Percentiles rank a stretch among this genome's conserved stretches.
These are phyloP conservation scores for Drosophila buzzatii DNA, from an alignment of 2,888 invertebrate species.

Conservation along the genomic window DNA sequence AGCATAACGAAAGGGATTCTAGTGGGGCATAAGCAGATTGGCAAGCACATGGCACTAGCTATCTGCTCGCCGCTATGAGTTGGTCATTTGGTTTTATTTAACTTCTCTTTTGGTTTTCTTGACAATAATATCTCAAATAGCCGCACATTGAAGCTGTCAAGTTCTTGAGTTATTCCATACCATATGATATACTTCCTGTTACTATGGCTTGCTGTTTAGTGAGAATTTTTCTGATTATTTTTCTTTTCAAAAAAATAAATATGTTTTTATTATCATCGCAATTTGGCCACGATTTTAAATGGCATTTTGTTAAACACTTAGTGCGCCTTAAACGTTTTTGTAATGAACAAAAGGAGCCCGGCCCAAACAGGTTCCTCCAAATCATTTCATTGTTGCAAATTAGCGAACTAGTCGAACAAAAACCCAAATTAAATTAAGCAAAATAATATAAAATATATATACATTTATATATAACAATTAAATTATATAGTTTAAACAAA, in stretches of 20 bases:
- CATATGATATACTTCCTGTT: slow-evolving; percentile 56
- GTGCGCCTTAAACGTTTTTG: slow-evolving; percentile 76
- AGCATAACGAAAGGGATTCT: not conserved
- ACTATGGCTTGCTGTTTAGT: slow-evolving; percentile 78
- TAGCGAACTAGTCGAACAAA: slow-evolving; percentile 53
- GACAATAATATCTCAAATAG: slow-evolving; percentile 42
- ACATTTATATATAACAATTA: slow-evolving; percentile 25
- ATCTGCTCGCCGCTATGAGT: slow-evolving; percentile 25
- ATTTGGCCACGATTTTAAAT: slow-evolving; percentile 61
- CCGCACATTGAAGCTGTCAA: slow-evolving; percentile 53
- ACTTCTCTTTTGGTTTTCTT: not conserved
- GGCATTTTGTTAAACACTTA: slow-evolving; percentile 71
- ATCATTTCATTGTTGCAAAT: slow-evolving; percentile 40
- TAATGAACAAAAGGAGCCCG: slow-evolving; percentile 80
- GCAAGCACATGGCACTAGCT: slow-evolving; percentile 2
- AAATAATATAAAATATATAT: slow-evolving; percentile 1
- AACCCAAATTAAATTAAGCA: slow-evolving; percentile 28
- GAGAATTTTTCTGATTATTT: slow-evolving; percentile 58
- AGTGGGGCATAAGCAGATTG: not conserved
- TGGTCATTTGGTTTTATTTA: slow-evolving; percentile 37
- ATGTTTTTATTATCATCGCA: slow-evolving; percentile 4
- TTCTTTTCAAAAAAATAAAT: slow-evolving; percentile 1
- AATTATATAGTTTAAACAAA: slow-evolving; percentile 24
- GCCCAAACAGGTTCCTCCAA: slow-evolving; percentile 40
- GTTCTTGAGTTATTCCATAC: slow-evolving; percentile 36